phyloP scores from a whole-genome alignment of 2,113 vertebrate species.

The Emydocephalus ijimae region DNA sequence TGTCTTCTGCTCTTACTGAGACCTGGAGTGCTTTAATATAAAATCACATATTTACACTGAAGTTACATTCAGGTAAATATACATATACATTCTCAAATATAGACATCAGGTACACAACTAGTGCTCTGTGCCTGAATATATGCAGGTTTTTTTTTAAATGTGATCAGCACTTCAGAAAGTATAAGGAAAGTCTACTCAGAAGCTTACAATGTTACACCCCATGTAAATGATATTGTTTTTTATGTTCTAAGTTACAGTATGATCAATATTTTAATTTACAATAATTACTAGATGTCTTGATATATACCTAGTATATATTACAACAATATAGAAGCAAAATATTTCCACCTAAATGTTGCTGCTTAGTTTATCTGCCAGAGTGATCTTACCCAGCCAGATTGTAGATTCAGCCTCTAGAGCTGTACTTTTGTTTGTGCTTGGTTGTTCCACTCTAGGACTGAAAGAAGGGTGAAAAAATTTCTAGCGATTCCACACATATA shows the following conservation, averaged over 20 bases:
- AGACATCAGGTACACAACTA: not conserved
- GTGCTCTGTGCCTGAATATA: not conserved
- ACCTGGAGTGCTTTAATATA: not conserved
- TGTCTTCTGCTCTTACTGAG: not conserved
- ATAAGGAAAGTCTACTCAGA: not conserved
- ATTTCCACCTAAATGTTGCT: not conserved
- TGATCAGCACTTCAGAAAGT: not conserved
- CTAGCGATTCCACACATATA: not conserved
- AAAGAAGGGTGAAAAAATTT: not conserved
- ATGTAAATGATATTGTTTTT: constrained; percentile 11
- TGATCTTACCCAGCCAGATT: not conserved
- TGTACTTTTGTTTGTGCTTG: not conserved
- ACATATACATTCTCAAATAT: not conserved
- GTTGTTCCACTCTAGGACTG: not conserved
- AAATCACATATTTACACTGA: not conserved
- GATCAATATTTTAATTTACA: constrained; percentile 39
- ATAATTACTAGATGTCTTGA: not conserved
- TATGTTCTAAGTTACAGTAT: constrained; percentile 26
- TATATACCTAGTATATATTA: no score
- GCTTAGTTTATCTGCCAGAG: not conserved
- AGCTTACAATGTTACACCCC: not conserved
- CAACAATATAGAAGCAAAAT: not conserved
- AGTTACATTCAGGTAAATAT: not conserved
- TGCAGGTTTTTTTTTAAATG: not conserved
- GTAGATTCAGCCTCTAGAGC: not conserved